Base-by-base conservation (phyloP, 92 coral and sea anemone species). In the Actinernus sp. region DNA sequence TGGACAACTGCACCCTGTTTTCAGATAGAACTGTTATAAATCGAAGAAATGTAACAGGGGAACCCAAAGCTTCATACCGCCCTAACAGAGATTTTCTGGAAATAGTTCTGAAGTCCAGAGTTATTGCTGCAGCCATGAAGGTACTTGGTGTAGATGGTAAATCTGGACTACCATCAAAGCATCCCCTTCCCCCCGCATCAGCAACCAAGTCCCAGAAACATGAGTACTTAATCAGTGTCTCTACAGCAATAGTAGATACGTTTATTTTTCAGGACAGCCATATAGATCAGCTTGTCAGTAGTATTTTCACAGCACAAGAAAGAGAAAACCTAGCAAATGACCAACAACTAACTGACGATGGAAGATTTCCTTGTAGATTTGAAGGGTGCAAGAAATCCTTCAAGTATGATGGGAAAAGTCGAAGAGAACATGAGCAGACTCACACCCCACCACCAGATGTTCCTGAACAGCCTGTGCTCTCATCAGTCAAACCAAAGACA, bases 341-440 rank as follows among this genome's bases (percentile, higher is more conserved):
- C 1, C 84, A 76, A 61, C 18, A 55, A 33, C 64, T 75, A 1
- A 84, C 83, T 31, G 39, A 13, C 3, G 90, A 76, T 40, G 84
- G 84, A 21, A 45, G 84, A 43, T 83, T 83, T 49, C 83, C 83
- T 5, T 83, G 89, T 18, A 75, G 89, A 32, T 75, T 83, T 46
- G 56, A 30, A 41, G 89, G 90, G 21, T 84, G 90, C 40, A 18
- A 37, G 28, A 26, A n/a, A n/a, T n/a, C n/a, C n/a, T n/a, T n/a
- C n/a, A n/a, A n/a, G n/a, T n/a, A n/a, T n/a, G n/a, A n/a, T n/a
- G n/a, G 84, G 2, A 84, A 76, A 43, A 84, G 80, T 57, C 10
- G 81, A 39, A 76, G 65, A 27, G 60, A 49, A 9, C 89, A 83
- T 74, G 89, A 84, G 67, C 52, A 58, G 44, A 59, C 74, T 26